Evolutionary conservation across 2,888 invertebrate genomes (phyloP).

Genomic region (Venusia cambrica): DNA sequence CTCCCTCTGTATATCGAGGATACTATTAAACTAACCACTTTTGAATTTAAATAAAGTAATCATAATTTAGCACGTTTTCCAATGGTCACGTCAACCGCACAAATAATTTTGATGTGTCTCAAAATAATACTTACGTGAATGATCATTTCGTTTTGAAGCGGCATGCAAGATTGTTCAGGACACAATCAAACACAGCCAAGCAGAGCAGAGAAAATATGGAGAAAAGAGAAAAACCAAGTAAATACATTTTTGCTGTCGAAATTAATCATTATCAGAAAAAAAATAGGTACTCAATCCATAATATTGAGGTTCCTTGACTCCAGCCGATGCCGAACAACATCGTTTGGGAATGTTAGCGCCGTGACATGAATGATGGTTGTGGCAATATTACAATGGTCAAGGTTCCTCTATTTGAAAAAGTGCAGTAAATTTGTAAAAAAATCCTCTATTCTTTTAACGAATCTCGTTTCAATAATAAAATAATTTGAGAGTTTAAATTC

Average conservation of each 20-base stretch:
- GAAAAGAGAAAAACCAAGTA: conserved; percentile 89
- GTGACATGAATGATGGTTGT: conserved; percentile 28
- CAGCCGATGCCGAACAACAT: conserved; percentile 28
- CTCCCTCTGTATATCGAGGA: conserved; percentile 29
- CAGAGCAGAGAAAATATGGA: conserved; percentile 91
- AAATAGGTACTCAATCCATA: conserved; percentile 72
- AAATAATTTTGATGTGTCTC: conserved; percentile 72
- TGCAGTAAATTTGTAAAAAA: conserved; percentile 75
- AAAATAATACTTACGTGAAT: conserved; percentile 88
- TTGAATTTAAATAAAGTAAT: conserved; percentile 18
- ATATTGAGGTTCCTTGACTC: conserved; percentile 71
- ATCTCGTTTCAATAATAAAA: conserved; percentile 9
- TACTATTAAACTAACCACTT: conserved; percentile 26
- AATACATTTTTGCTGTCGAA: conserved; percentile 83
- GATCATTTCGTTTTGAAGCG: conserved; percentile 86
- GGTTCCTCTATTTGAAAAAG: conserved; percentile 70
- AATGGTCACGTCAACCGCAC: conserved; percentile 33
- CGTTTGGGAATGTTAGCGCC: conserved; percentile 18
- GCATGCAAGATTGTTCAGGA: conserved; percentile 89
- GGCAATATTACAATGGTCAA: conserved; percentile 49
- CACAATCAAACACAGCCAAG: conserved; percentile 92
- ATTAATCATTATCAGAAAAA: conserved; percentile 72
- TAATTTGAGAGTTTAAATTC: too few relatives aligned
- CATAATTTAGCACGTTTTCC: conserved; percentile 31
- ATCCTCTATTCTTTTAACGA: conserved; percentile 58